Percentiles rank a stretch among this genome's conserved stretches.
Evolutionary conservation across 2,888 invertebrate genomes (phyloP).

Genomic region (Ennomos erosarius): DNA sequence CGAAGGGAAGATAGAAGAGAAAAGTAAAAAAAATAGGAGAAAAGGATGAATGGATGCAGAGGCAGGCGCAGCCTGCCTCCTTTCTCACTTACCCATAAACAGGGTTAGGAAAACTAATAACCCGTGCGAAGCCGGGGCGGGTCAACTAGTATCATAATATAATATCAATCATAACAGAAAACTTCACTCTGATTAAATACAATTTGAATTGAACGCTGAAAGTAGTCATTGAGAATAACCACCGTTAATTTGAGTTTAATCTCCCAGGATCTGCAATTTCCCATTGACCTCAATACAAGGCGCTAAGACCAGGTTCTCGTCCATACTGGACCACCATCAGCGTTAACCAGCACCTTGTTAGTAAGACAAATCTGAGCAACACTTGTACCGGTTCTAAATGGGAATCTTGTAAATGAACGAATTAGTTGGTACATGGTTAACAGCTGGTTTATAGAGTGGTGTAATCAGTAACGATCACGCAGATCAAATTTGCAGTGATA

Average conservation of each 20-base stretch:
- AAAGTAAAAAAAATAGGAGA: too few species aligned
- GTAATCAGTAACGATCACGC: conserved; percentile 4
- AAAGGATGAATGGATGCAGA: too few species aligned
- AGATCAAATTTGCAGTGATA: conserved; percentile 2
- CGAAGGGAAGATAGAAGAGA: too few species aligned
- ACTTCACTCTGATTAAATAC: conserved; percentile 33
- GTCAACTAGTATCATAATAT: too few species aligned
- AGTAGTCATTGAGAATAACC: conserved; percentile 16
- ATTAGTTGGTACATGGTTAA: conserved; percentile 45
- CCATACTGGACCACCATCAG: conserved; percentile 16
- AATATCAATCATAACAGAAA: conserved; percentile 25
- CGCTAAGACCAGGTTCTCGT: conserved; percentile 22
- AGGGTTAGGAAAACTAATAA: too few species aligned
- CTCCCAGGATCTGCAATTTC: conserved; percentile 40
- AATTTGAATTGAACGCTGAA: conserved; percentile 32
- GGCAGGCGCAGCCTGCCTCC: too few species aligned
- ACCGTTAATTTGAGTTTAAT: conserved; percentile 37
- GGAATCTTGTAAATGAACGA: conserved; percentile 47
- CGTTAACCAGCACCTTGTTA: conserved; percentile 37
- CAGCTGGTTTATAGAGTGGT: conserved; percentile 43
- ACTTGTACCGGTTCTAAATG: conserved; percentile 26
- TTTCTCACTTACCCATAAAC: too few species aligned
- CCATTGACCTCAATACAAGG: conserved; percentile 38
- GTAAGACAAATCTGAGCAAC: conserved; percentile 48
- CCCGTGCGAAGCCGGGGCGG: too few species aligned